A percentile compares a stretch with the other conserved stretches of the same genome.
These are phyloP conservation scores for Toxotes jaculatrix DNA, from an alignment of 2,113 vertebrate genomes.

Conservation along the genomic window DNA sequence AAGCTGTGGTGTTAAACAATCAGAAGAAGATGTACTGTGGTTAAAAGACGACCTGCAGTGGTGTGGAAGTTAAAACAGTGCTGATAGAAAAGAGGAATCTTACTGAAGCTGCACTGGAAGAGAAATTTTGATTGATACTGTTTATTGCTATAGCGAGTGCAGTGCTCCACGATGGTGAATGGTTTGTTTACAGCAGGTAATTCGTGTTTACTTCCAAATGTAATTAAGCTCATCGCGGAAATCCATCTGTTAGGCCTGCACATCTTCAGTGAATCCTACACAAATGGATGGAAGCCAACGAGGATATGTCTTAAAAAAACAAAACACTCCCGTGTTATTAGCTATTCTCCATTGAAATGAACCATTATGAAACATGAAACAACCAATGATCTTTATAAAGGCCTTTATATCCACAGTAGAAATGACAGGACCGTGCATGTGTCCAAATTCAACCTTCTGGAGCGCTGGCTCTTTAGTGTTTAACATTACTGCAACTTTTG, in stretches of 20 bases:
- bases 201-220: slow-evolving; percentile 51
- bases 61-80: background rate
- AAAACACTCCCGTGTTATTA: background rate
- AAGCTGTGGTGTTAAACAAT: slow-evolving; percentile 20
- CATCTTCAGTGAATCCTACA: background rate
- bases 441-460: background rate
- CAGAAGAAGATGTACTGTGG: background rate
- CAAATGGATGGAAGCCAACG: background rate
- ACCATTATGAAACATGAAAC: background rate
- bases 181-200: slow-evolving; percentile 43
- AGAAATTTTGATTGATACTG: slow-evolving; percentile 1
- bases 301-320: background rate
- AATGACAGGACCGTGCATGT: background rate
- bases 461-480: slow-evolving; percentile 4
- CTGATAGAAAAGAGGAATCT: background rate
- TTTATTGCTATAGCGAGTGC: background rate
- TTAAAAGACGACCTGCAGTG: background rate
- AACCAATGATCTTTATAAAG: slow-evolving; percentile 9
- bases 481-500: background rate
- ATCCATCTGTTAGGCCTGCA: background rate
- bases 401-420: slow-evolving; percentile 20
- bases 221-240: slow-evolving; percentile 37
- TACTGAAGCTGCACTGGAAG: background rate
- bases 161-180: background rate
- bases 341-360: background rate